A percentile compares a stretch with the other conserved stretches of the same genome.
phyloP scores from a whole-genome alignment of 2,888 invertebrate species.

The Reticulitermes lucifugus region DNA sequence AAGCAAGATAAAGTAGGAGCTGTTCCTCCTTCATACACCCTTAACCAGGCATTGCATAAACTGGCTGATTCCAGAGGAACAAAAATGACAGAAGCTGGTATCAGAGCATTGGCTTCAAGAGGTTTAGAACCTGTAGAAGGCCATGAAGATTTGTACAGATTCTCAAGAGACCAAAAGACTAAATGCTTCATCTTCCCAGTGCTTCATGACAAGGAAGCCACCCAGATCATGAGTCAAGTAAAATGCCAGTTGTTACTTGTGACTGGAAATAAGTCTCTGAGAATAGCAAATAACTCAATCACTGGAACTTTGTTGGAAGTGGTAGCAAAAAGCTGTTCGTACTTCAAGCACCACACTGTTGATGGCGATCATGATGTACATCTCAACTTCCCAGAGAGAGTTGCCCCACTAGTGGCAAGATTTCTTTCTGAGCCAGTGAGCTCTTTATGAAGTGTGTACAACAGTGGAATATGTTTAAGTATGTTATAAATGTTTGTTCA shows the following conservation, averaged over 20 bases:
- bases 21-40: slow-evolving; percentile 55
- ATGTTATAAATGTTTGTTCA: background rate
- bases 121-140: background rate
- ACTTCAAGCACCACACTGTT: slow-evolving; percentile 60
- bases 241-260: slow-evolving; percentile 40
- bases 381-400: slow-evolving; percentile 68
- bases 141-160: background rate
- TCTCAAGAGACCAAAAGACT: slow-evolving; percentile 33
- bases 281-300: background rate
- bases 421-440: slow-evolving; percentile 61
- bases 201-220: background rate
- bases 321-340: slow-evolving; percentile 47
- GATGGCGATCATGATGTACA: slow-evolving; percentile 74
- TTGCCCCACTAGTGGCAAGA: slow-evolving; percentile 66
- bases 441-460: slow-evolving; percentile 44
- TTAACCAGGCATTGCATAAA: slow-evolving; percentile 58
- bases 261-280: background rate
- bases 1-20: slow-evolving; percentile 53
- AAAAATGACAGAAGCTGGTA: slow-evolving; percentile 64
- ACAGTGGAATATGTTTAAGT: background rate
- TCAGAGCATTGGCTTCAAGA: slow-evolving; percentile 61
- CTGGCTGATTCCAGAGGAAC: slow-evolving; percentile 63
- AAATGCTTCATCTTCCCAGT: slow-evolving; percentile 4
- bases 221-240: slow-evolving; percentile 22
- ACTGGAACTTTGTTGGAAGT: background rate